Evolutionary conservation across 2,797 vertebrate species (phyloP), one percentile per base, ranked within the genome.

Genomic region (Lemur catta): DNA sequence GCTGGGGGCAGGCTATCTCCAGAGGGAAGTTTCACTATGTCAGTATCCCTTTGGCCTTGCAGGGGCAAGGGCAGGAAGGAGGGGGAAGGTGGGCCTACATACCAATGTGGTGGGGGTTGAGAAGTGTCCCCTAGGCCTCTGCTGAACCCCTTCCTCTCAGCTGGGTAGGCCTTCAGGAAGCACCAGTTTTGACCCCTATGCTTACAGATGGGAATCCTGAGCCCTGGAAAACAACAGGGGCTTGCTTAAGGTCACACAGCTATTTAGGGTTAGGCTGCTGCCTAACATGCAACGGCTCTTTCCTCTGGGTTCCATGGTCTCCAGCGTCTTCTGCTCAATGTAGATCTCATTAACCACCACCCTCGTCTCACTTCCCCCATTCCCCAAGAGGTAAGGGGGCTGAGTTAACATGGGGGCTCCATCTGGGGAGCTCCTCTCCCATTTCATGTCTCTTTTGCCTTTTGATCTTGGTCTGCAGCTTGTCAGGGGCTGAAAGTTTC

Each of bases 401-500:
- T 82, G n/a, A 35, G 22, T 97, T 93, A 93, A 65, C 17, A 71
- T 94, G 43, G 38, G 28, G 2, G 18, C 28, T 59, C 30, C 63
- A 80, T 89, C 65, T 24, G 52, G 15, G 63, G 18, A 88, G n/a
- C 6, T 22, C 20, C n/a, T 50, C n/a, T 67, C 1, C 4, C 18
- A 1, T 93, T 87, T 84, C 4, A 22, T 69, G 3, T 71, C 41
- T 88, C 35, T 82, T 96, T 94, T 91, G 46, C 38, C 35, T 93
- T 88, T 92, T 92, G 57, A 28, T 85, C 59, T 96, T 96, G 35
- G 50, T 57, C 69, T 93, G 0, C 26, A 75, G 12, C 14, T 48
- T 91, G 18, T 85, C 69, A 33, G 55, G 38, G 33, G 38, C 78
- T 95, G 74, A 81, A 87, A 52, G 18, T 97, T 94, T 96, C 80